Conservation (phyloP, 2,797 vertebrate genomes). For the Chloroceryle amazona region DNA sequence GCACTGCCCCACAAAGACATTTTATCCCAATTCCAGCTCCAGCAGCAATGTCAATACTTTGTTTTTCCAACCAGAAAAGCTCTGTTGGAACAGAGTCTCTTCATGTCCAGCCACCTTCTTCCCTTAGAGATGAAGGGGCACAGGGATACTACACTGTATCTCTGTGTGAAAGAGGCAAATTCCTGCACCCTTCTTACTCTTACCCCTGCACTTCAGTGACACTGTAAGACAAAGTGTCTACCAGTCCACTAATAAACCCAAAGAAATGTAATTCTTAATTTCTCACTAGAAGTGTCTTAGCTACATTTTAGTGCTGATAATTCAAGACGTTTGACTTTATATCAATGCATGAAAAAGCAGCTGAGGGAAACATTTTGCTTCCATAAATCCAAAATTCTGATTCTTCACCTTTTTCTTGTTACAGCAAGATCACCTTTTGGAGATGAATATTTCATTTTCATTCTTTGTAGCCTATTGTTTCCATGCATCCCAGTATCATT, state of each 20-base stretch:
- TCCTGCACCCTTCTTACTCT: background rate
- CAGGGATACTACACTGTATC: background rate
- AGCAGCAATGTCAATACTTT: background rate
- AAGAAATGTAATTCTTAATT: background rate
- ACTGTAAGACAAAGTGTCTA: background rate
- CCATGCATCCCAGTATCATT: background rate
- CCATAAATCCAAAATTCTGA: background rate
- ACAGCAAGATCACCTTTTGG: background rate
- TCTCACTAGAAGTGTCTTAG: background rate
- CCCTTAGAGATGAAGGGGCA: background rate
- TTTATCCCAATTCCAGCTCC: background rate
- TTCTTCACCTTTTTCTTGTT: background rate
- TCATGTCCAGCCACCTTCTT: background rate
- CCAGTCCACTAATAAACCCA: background rate
- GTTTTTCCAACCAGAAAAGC: background rate
- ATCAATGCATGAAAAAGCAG: background rate
- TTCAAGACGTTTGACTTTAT: background rate
- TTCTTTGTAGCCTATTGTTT: background rate
- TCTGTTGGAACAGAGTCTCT: no score
- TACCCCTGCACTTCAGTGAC: background rate
- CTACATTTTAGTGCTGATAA: background rate
- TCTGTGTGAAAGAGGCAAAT: background rate
- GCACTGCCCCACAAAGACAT: background rate
- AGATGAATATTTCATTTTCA: background rate
- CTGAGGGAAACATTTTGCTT: fast-evolving